phyloP scores from a whole-genome alignment of 2,888 invertebrate species.

The Trypoxylon attenuatum region DNA sequence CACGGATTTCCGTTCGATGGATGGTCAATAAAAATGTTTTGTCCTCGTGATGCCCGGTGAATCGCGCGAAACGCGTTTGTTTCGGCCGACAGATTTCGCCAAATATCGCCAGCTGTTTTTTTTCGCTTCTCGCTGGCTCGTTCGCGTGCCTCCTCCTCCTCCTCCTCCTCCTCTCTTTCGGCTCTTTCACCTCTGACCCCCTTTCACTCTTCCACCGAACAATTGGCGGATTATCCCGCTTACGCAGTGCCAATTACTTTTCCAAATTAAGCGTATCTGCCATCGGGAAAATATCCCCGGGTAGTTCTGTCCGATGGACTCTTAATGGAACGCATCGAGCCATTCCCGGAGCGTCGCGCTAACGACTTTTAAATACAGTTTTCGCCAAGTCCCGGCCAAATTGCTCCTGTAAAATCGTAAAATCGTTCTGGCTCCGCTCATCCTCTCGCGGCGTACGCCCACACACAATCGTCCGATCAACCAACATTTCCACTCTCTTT shows the following conservation, averaged over 20 bases:
- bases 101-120: no score
- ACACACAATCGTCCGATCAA: constrained; percentile 33
- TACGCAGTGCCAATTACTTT: neutral
- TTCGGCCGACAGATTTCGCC: no score
- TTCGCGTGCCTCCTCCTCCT: no score
- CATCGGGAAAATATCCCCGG: no score
- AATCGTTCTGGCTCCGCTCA: constrained; percentile 30
- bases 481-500: constrained; percentile 33
- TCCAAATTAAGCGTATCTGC: neutral
- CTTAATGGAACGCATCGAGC: neutral
- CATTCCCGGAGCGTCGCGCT: neutral
- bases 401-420: constrained; percentile 32
- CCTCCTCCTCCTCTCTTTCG: no score
- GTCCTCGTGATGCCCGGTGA: no score
- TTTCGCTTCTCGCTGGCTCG: no score
- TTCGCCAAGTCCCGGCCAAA: constrained; percentile 18
- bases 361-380: constrained; percentile 43
- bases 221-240: neutral
- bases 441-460: no score
- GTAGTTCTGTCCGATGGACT: neutral
- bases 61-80: no score
- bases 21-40: no score
- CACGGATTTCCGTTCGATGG: no score
- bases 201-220: neutral
- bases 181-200: no score